Base-by-base conservation (phyloP, 2,113 vertebrate species). In the Pangasianodon hypophthalmus region DNA sequence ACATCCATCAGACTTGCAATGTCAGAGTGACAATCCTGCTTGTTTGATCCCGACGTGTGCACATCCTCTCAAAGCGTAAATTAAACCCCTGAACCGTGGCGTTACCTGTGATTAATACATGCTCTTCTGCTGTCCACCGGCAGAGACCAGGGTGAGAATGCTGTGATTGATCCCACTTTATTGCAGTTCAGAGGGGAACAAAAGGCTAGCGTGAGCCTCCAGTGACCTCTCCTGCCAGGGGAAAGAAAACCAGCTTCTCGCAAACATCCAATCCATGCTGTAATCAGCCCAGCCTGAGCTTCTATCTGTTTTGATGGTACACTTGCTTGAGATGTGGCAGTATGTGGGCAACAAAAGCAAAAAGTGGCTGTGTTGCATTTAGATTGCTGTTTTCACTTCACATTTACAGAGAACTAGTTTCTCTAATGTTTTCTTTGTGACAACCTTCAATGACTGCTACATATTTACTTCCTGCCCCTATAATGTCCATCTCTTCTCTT, bases 81-180 rank as follows among this genome's bases (percentile, higher is more conserved):
- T 95, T 89, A 95, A 95, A 94, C 93, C 93, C 93, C 92, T 93
- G 92, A 95, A 94, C 94, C 92, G 90, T 92, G 32, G 85, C 69
- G 92, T 93, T 94, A 93, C 92, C 92, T 93, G 91, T 90, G 94
- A 95, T 95, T 94, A 95, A 94, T 94, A 92, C 92, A 90, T 90
- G 89, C 91, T 86, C 89, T 85, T 92, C 60, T 88, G 60, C 88
- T 69, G 73, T 80, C 82, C 64, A 1, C 14, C 41, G 50, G 52
- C 71, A 41, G 48, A 52, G 86, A 26, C 82, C 37, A 13, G 64
- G 58, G n/a, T 54, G 81, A 67, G 32, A 84, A 90, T 81, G 71
- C 60, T 75, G 90, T 88, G 91, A 90, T 88, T 90, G 89, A 92
- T 90, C 84, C 87, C 67, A 44, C 32, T 84, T 81, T 80, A 80